Base-by-base conservation (phyloP, 1,140 invertebrate genomes). In the Eueides isabella region DNA sequence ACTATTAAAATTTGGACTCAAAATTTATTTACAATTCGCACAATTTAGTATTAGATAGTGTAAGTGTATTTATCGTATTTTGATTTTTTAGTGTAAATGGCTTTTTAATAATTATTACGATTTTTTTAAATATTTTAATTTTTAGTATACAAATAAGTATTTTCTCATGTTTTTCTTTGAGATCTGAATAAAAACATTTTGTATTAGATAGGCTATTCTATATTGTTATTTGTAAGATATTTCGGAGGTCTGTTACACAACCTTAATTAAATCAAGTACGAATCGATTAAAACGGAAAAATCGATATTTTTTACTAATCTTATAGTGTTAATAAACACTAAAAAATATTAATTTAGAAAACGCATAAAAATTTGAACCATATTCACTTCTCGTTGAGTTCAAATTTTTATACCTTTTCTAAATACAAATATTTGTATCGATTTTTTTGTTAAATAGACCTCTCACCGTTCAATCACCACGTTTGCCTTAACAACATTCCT, bases 401-500 rank as follows among this genome's bases (percentile, higher is more conserved):
- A n/a, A n/a, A n/a, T n/a, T n/a, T n/a, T n/a, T n/a, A n/a, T n/a
- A n/a, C n/a, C n/a, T n/a, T n/a, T n/a, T n/a, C n/a, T n/a, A n/a
- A n/a, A n/a, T n/a, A n/a, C n/a, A n/a, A n/a, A n/a, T n/a, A n/a
- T n/a, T n/a, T n/a, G n/a, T n/a, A n/a, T n/a, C n/a, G n/a, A n/a
- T n/a, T n/a, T n/a, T 48, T 48, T 48, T 48, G 38, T 66, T 71
- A 66, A 61, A 66, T 72, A 66, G 38, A 48, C 41, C 44, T 31
- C 38, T 33, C 31, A 31, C 33, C 4, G 33, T 5, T 38, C 33
- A 64, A 64, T 74, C 66, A 68, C 66, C 66, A 62, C 16, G 38
- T 74, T 64, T 68, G 72, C 72, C 72, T 74, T 74, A 68, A 16
- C 11, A 70, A 38, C 28, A 68, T 74, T 74, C 66, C 66, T 74